These are phyloP conservation scores for Phoronis australis DNA, from an alignment of 2,888 invertebrate species.

Conservation along the genomic window DNA sequence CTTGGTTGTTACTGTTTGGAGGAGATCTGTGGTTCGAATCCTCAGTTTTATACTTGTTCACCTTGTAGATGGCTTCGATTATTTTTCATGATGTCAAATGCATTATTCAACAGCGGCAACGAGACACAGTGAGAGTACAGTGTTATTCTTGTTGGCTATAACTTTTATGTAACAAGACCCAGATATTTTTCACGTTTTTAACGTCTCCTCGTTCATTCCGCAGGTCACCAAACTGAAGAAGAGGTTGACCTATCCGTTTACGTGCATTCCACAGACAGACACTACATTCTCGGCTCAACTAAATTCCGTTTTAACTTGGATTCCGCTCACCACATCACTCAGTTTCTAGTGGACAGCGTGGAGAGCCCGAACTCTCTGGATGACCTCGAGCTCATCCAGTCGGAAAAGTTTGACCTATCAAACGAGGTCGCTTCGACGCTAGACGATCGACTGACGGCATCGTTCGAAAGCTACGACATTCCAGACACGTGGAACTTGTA, in stretches of 20 bases:
- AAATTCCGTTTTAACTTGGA: slow-evolving; percentile 29
- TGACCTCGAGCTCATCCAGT: slow-evolving; percentile 33
- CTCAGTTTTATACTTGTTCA: too few species aligned
- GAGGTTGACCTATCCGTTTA: slow-evolving; percentile 26
- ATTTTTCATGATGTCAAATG: too few species aligned
- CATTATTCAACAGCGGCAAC: too few species aligned
- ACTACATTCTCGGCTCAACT: not conserved
- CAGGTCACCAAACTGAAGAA: slow-evolving; percentile 32
- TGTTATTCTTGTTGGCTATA: too few species aligned
- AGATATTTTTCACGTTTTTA: not conserved
- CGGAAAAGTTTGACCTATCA: slow-evolving; percentile 36
- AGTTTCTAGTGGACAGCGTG: slow-evolving; percentile 36
- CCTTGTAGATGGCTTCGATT: too few species aligned
- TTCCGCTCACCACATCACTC: slow-evolving; percentile 30
- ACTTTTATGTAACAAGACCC: not conserved
- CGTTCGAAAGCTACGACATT: slow-evolving; percentile 24
- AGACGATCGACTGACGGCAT: slow-evolving; percentile 29
- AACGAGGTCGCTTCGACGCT: slow-evolving; percentile 35
- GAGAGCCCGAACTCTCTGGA: slow-evolving; percentile 28
- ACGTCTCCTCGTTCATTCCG: slow-evolving; percentile 8
- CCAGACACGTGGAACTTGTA: slow-evolving; percentile 37
- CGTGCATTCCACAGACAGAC: slow-evolving; percentile 13
- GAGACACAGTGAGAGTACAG: too few species aligned
- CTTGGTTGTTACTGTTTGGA: too few species aligned
- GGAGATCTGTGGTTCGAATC: too few species aligned